Evolutionary conservation across 2,113 vertebrate species (phyloP).

Genomic region (Petaurus breviceps): DNA sequence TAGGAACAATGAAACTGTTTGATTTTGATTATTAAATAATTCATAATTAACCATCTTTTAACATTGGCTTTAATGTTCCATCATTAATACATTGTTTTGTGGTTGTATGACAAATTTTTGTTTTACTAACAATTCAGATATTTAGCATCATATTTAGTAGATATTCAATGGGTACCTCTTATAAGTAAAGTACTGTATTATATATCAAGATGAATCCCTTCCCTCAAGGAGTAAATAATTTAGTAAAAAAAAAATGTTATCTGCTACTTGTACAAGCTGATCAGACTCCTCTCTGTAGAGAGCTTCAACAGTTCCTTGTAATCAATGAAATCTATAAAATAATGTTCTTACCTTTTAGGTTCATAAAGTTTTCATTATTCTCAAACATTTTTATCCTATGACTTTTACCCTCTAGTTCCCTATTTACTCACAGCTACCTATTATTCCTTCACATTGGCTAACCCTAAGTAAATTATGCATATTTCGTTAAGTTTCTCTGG

Average conservation of each 20-base stretch:
- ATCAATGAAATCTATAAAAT: neutral
- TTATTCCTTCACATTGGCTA: neutral
- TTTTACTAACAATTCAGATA: neutral
- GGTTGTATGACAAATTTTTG: neutral
- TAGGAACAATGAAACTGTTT: neutral
- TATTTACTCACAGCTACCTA: neutral
- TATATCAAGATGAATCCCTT: neutral
- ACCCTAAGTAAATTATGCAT: neutral
- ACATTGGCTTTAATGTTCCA: neutral
- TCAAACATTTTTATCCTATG: neutral
- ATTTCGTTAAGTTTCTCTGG: neutral
- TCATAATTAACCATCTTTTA: neutral
- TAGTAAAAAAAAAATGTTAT: neutral
- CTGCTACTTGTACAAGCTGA: neutral
- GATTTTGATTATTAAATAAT: neutral
- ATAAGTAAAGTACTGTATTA: neutral
- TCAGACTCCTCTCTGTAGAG: neutral
- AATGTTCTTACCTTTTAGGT: neutral
- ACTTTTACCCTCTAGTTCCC: neutral
- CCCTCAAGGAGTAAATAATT: neutral
- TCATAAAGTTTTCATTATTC: neutral
- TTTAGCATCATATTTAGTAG: neutral
- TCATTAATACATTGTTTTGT: neutral
- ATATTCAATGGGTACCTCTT: neutral
- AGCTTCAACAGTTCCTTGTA: neutral